Percentiles rank a stretch among this genome's conserved stretches.
Evolutionary conservation across 2,888 invertebrate species (phyloP).

Genomic region (Melieria omissa): DNA sequence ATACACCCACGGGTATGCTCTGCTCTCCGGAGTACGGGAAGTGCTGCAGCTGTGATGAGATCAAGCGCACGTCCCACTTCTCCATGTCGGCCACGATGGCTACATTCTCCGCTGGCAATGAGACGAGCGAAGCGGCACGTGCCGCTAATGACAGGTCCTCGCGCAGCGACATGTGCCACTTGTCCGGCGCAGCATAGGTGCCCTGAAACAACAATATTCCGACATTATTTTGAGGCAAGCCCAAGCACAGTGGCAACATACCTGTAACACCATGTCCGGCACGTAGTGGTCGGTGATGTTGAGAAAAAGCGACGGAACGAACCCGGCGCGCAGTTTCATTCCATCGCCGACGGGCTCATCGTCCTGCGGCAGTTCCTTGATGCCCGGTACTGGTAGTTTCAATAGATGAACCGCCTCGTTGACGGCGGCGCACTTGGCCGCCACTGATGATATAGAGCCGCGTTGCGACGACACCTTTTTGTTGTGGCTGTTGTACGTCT

Average conservation of each 20-base stretch:
- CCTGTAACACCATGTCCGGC: constrained; percentile 82
- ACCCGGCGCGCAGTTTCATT: constrained; percentile 67
- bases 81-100: constrained; percentile 85
- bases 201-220: constrained; percentile 64
- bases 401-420: constrained; percentile 57
- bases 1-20: constrained; percentile 76
- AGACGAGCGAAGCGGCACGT: constrained; percentile 72
- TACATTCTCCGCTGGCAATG: constrained; percentile 80
- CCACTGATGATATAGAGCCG: constrained; percentile 56
- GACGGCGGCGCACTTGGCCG: constrained; percentile 57
- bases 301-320: constrained; percentile 73
- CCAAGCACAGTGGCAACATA: constrained; percentile 51
- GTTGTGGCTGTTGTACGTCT: constrained; percentile 41
- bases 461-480: constrained; percentile 56
- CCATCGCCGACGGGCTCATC: constrained; percentile 58
- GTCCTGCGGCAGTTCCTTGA: constrained; percentile 59
- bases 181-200: constrained; percentile 69
- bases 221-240: not conserved
- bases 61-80: constrained; percentile 76
- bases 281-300: constrained; percentile 76
- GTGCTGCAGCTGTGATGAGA: constrained; percentile 68
- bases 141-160: constrained; percentile 69
- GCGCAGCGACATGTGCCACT: constrained; percentile 71
- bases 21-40: constrained; percentile 67
- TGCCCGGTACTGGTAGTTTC: constrained; percentile 67